Percentiles rank a stretch among this genome's conserved stretches.
phyloP scores from a whole-genome alignment of 2,113 vertebrate genomes.

The Nanger granti region DNA sequence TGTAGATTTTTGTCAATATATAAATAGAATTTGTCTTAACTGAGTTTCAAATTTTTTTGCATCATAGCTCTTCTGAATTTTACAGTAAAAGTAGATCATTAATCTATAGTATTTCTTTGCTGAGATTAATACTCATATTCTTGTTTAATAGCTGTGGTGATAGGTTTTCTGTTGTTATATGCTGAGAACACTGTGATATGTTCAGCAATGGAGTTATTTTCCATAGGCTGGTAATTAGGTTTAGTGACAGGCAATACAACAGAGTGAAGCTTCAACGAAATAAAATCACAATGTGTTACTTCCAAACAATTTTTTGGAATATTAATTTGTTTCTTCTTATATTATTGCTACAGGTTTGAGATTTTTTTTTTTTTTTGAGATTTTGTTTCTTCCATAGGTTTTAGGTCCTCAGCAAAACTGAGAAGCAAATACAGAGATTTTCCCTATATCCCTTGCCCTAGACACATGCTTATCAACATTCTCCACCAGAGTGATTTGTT shows the following conservation, averaged over 20 bases:
- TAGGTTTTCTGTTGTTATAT: neutral
- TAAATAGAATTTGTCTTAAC: neutral
- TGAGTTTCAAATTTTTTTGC: neutral
- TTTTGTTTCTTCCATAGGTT: neutral
- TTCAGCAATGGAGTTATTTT: slow-evolving; percentile 26
- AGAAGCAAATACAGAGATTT: neutral
- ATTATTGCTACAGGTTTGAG: neutral
- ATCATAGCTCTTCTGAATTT: neutral
- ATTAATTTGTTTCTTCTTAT: slow-evolving; percentile 21
- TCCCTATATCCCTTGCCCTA: neutral
- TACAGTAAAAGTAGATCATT: neutral
- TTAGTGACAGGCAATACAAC: slow-evolving; percentile 33
- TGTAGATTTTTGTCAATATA: neutral
- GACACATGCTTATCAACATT: neutral
- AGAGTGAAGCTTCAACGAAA: slow-evolving; percentile 47
- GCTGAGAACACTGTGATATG: slow-evolving; percentile 40
- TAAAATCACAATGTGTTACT: slow-evolving; percentile 10
- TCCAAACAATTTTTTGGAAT: slow-evolving; percentile 25
- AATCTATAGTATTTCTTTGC: neutral
- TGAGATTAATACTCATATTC: neutral
- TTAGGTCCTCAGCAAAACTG: neutral
- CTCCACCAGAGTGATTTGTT: neutral
- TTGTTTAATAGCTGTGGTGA: neutral
- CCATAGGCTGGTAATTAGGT: slow-evolving; percentile 35
- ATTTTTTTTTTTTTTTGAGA: neutral